phyloP scores from a whole-genome alignment of 2,113 vertebrate genomes.

The Clarias macrocephalus region DNA sequence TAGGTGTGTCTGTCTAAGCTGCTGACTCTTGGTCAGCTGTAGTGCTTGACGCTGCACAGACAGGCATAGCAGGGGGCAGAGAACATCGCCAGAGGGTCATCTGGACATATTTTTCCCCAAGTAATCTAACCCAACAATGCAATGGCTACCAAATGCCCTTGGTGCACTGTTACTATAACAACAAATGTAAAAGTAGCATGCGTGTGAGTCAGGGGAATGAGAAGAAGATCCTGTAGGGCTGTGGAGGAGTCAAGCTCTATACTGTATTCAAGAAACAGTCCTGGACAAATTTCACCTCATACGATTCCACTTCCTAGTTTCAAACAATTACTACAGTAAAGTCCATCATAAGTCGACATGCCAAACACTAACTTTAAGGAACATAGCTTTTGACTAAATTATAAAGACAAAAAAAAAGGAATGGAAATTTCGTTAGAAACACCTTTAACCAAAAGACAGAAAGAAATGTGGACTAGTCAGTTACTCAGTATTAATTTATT shows the following conservation, averaged over 20 bases:
- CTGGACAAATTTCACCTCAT: not conserved
- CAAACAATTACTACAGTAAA: not conserved
- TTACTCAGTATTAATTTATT: not conserved
- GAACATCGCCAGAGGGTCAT: constrained; percentile 74
- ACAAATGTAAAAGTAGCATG: constrained; percentile 71
- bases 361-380: not conserved
- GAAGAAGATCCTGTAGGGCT: not conserved
- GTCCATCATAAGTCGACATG: not conserved
- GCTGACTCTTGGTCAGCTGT: constrained; percentile 59
- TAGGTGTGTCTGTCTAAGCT: constrained; percentile 23
- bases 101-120: constrained; percentile 72
- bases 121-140: constrained; percentile 73
- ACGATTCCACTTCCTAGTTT: not conserved
- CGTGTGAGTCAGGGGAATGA: constrained; percentile 51
- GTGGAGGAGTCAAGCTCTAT: not conserved
- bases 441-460: not conserved
- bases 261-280: not conserved
- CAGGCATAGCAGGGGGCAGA: constrained; percentile 72
- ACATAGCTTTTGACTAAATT: not conserved
- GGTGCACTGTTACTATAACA: constrained; percentile 81
- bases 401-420: not conserved
- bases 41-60: constrained; percentile 69
- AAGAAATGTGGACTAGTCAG: not conserved
- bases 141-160: constrained; percentile 76
- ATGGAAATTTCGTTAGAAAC: not conserved